Evolutionary conservation across 2,888 invertebrate genomes (phyloP).

Genomic region (Brachyopa scutellaris): DNA sequence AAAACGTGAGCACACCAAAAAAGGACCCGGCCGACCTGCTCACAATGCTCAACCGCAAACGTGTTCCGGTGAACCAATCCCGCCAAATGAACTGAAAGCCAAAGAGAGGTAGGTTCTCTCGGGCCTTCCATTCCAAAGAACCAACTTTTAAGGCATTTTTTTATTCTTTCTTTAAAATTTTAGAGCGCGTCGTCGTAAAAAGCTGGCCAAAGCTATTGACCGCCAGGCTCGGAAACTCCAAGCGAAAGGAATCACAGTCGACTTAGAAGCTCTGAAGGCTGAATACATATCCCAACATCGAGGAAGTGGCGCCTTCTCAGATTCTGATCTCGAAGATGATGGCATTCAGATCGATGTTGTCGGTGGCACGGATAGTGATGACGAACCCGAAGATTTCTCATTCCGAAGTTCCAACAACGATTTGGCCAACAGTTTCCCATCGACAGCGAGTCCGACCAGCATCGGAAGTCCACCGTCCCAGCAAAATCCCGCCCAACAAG

Average conservation of each 20-base stretch:
- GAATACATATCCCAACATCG: slow-evolving; percentile 93
- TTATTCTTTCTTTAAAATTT: slow-evolving; percentile 12
- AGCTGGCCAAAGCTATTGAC: slow-evolving; percentile 94
- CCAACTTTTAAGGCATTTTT: not conserved
- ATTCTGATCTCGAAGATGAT: slow-evolving; percentile 86
- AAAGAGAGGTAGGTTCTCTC: slow-evolving; percentile 87
- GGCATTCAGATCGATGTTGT: slow-evolving; percentile 92
- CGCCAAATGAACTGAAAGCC: slow-evolving; percentile 92
- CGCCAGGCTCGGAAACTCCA: slow-evolving; percentile 95
- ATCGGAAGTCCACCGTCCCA: slow-evolving; percentile 74
- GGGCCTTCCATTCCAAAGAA: not conserved
- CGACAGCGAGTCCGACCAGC: slow-evolving; percentile 75
- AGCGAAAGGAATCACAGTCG: slow-evolving; percentile 94
- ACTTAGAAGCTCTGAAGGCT: slow-evolving; percentile 91
- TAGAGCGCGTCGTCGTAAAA: slow-evolving; percentile 93
- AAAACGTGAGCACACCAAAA: slow-evolving; percentile 99
- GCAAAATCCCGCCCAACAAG: slow-evolving; percentile 80
- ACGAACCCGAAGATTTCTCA: slow-evolving; percentile 84
- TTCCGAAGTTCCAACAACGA: slow-evolving; percentile 78
- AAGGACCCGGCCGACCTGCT: slow-evolving; percentile 98
- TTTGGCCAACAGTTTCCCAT: slow-evolving; percentile 75
- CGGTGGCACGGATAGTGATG: slow-evolving; percentile 90
- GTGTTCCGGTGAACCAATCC: slow-evolving; percentile 98
- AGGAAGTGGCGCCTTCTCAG: slow-evolving; percentile 84
- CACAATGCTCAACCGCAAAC: slow-evolving; percentile 99